Base-by-base conservation (phyloP, 1,140 invertebrate species). In the Nasonia vitripennis region DNA sequence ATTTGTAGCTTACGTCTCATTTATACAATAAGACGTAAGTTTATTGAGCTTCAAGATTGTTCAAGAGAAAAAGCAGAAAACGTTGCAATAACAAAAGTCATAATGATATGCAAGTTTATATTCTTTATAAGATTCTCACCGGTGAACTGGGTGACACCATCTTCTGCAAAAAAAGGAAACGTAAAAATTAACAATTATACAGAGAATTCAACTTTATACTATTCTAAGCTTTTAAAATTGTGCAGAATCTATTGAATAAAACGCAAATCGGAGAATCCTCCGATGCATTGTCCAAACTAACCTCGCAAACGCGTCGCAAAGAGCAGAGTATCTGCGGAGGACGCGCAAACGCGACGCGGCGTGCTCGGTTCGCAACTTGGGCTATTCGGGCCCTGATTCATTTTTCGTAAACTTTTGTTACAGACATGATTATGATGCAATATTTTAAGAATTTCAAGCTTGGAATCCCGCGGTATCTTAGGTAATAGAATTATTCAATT, bases 131-230 rank as follows among this genome's bases (percentile, higher is more conserved):
- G 68, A 73, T 87, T 88, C 91, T 91, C 89, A 91, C 91, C 90
- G 91, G 91, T 81, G 90, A 88, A 68, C 90, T 91, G 20, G 91
- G 89, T 80, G 90, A 90, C 81, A 91, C 91, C 91, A 91, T 91
- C 88, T 90, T 90, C 91, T 91, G 89, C 73, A 90, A 89, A 86
- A 86, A 88, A 87, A 86, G 81, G 73, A 83, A 78, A 77, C 17
- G 17, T 7, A n/a, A 45, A n/a, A 62, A n/a, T 71, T 78, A 55
- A 45, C 45, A 75, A 75, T 45, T 17, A 62, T 7, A 10, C 2
- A 2, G 12, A 9, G 14, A n/a, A 62, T n/a, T n/a, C 20, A n/a
- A 62, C 6, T 20, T 51, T 51, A 27, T 27, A 14, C 48, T 51
- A 14, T 17, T 51, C 48, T 14, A 51, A 51, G 48, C 11, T 62